Evolutionary conservation across 2,888 invertebrate species (phyloP).

Genomic region (Idaea straminata): DNA sequence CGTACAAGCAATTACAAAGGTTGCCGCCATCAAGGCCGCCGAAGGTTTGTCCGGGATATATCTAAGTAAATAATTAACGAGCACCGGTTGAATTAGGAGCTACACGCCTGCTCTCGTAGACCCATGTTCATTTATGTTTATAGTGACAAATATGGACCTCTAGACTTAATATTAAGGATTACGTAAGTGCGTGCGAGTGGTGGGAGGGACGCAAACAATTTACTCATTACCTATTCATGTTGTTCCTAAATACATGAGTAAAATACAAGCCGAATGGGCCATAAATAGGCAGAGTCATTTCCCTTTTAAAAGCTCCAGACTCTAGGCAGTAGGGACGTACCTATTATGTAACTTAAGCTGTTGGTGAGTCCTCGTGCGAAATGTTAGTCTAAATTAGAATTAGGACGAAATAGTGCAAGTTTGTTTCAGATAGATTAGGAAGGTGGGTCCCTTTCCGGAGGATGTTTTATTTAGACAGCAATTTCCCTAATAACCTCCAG

Average conservation of each 20-base stretch:
- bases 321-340: background rate
- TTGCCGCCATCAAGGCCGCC: conserved; percentile 36
- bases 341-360: background rate
- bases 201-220: conserved; percentile 40
- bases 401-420: conserved; percentile 8
- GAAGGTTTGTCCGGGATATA: conserved; percentile 47
- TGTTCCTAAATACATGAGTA: conserved; percentile 34
- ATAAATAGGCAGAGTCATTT: conserved; percentile 20
- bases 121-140: conserved; percentile 50
- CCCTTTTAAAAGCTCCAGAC: conserved; percentile 14
- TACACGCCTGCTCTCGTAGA: conserved; percentile 38
- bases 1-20: conserved; percentile 57
- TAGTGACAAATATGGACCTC: conserved; percentile 55
- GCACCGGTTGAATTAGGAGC: conserved; percentile 52
- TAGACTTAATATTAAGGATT: conserved; percentile 40
- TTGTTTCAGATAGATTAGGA: conserved; percentile 35
- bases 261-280: conserved; percentile 30
- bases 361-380: conserved; percentile 6
- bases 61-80: conserved; percentile 66
- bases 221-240: conserved; percentile 49
- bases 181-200: conserved; percentile 32
- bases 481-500: conserved; percentile 58
- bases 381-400: conserved; percentile 5
- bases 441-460: conserved; percentile 34
- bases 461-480: conserved; percentile 53